Percentiles rank a stretch among this genome's conserved stretches.
These are phyloP conservation scores for Anorthoa munda DNA, from an alignment of 2,888 invertebrate genomes.

Conservation along the genomic window DNA sequence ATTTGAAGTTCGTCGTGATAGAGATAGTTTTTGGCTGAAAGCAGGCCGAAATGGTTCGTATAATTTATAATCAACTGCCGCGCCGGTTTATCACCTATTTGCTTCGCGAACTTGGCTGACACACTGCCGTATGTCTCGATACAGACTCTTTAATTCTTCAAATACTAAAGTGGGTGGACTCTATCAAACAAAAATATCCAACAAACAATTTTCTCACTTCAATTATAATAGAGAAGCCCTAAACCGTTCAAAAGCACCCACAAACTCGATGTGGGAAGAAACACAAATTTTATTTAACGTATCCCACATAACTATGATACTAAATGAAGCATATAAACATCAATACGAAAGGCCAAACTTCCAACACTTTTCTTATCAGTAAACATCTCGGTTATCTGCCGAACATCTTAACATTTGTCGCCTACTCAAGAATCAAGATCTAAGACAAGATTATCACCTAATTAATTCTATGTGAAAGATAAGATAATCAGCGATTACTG, in stretches of 20 bases:
- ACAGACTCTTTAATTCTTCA: background rate
- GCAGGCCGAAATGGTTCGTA: no score
- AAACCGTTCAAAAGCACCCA: background rate
- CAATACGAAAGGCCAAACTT: conserved; percentile 7
- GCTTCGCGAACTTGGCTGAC: no score
- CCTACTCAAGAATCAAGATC: conserved; percentile 47
- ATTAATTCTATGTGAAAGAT: conserved; percentile 47
- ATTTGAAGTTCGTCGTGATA: no score
- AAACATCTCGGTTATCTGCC: conserved; percentile 40
- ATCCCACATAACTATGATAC: conserved; percentile 28
- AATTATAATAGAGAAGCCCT: background rate
- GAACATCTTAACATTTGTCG: conserved; percentile 50
- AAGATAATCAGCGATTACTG: conserved; percentile 23
- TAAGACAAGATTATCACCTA: conserved; percentile 24
- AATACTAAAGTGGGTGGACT: background rate
- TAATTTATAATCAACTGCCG: no score
- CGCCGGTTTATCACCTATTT: no score
- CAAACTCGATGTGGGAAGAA: background rate
- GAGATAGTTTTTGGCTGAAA: no score
- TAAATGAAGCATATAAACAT: conserved; percentile 43
- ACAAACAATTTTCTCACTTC: background rate
- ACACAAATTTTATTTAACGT: conserved; percentile 10
- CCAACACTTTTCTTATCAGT: conserved; percentile 24
- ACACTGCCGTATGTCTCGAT: no score
- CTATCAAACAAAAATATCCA: background rate